Percentiles rank a stretch among this genome's conserved stretches.
Evolutionary conservation across 2,797 vertebrate genomes (phyloP).

Genomic region (Mycteria americana): DNA sequence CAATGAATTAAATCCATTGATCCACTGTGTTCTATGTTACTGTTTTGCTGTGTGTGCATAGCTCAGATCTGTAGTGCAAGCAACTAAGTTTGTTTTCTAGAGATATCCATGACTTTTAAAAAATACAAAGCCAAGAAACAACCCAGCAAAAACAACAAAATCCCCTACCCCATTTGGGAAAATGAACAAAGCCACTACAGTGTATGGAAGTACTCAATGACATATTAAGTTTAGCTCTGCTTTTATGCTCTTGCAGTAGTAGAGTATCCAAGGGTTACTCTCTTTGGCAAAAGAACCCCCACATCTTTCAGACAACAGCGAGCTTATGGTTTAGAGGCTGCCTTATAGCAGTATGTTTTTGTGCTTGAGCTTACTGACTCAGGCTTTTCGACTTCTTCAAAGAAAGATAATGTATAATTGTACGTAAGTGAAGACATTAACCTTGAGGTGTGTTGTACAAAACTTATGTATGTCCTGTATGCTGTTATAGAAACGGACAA

Average conservation of each 20-base stretch:
- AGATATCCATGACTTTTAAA: accelerated
- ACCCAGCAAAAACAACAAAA: not conserved
- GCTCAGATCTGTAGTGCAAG: not conserved
- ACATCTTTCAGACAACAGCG: not conserved
- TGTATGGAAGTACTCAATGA: not conserved
- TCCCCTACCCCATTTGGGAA: not conserved
- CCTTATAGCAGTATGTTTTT: not conserved
- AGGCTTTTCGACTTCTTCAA: not conserved
- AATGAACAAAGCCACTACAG: not conserved
- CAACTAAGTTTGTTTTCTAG: not conserved
- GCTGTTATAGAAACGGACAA: not conserved
- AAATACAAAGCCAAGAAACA: not conserved
- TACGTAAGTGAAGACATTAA: not conserved
- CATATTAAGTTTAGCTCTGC: not conserved
- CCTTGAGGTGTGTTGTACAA: not conserved
- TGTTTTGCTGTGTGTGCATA: not conserved
- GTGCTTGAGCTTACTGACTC: not conserved
- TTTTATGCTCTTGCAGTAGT: not conserved
- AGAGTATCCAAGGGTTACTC: not conserved
- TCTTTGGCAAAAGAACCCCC: not conserved
- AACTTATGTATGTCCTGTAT: not conserved
- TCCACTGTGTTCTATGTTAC: accelerated
- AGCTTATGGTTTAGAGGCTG: not conserved
- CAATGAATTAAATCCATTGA: not conserved
- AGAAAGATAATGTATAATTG: not conserved